Evolutionary conservation across 2,888 invertebrate species (phyloP).

Genomic region (Acrocera orbiculus): DNA sequence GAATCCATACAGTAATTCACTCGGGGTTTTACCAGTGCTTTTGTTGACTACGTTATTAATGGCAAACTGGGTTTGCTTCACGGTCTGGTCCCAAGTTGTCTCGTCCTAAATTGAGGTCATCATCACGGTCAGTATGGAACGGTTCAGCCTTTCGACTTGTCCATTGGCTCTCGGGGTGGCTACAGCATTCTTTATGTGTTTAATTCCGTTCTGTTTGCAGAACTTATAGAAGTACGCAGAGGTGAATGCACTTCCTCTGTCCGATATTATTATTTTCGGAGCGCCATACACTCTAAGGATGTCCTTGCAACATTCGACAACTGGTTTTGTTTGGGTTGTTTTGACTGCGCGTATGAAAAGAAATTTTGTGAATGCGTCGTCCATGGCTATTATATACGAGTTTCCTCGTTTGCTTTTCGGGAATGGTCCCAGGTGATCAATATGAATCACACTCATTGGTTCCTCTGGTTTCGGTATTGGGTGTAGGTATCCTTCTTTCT

Average conservation of each 20-base stretch:
- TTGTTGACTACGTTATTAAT: too few relatives aligned
- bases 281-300: too few relatives aligned
- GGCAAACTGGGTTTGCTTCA: too few relatives aligned
- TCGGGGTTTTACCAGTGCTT: not conserved
- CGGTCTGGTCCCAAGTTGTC: too few relatives aligned
- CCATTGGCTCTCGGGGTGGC: not conserved
- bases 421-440: constrained; percentile 3
- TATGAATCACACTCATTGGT: not conserved
- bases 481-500: not conserved
- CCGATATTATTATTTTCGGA: not conserved
- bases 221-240: too few relatives aligned
- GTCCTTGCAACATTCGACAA: not conserved
- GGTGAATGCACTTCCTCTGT: not conserved
- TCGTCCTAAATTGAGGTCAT: too few relatives aligned
- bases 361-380: not conserved
- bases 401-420: not conserved
- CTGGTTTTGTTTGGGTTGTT: not conserved
- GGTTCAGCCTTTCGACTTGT: not conserved
- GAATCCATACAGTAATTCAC: too few relatives aligned
- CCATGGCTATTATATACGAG: not conserved
- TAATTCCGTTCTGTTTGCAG: not conserved
- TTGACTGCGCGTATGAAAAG: not conserved
- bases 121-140: not conserved
- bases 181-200: not conserved
- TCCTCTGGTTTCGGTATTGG: not conserved